phyloP scores from a whole-genome alignment of 2,797 vertebrate species.

The Taeniopygia guttata region DNA sequence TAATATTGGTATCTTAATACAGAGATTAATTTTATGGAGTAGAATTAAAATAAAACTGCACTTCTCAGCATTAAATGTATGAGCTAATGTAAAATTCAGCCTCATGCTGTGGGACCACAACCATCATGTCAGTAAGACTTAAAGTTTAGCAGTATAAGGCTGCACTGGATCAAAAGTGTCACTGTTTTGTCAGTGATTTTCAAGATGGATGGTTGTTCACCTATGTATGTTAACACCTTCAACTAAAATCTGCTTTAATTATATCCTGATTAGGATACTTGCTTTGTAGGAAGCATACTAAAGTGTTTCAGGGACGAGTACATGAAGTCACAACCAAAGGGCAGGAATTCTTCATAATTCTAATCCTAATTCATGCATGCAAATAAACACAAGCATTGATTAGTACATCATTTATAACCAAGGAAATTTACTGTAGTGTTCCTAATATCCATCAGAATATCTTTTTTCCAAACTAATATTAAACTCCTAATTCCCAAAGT shows the following conservation, averaged over 20 bases:
- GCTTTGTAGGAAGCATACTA: neutral
- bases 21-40: neutral
- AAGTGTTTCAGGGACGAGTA: fast-evolving
- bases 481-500: neutral
- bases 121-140: neutral
- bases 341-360: neutral
- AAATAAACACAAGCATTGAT: neutral
- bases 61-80: neutral
- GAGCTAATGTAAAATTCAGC: neutral
- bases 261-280: neutral
- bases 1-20: neutral
- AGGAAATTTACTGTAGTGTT: neutral
- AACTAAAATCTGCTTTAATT: neutral
- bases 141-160: neutral
- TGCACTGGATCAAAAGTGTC: neutral
- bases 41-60: neutral
- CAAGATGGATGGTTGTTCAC: neutral
- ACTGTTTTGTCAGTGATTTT: neutral
- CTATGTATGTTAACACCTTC: neutral
- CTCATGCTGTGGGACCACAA: neutral
- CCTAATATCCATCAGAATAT: neutral
- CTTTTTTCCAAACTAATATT: neutral
- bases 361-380: neutral
- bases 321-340: neutral
- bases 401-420: neutral